Evolutionary conservation across 2,797 vertebrate species (phyloP).

Genomic region (Halcyon chelicuti): DNA sequence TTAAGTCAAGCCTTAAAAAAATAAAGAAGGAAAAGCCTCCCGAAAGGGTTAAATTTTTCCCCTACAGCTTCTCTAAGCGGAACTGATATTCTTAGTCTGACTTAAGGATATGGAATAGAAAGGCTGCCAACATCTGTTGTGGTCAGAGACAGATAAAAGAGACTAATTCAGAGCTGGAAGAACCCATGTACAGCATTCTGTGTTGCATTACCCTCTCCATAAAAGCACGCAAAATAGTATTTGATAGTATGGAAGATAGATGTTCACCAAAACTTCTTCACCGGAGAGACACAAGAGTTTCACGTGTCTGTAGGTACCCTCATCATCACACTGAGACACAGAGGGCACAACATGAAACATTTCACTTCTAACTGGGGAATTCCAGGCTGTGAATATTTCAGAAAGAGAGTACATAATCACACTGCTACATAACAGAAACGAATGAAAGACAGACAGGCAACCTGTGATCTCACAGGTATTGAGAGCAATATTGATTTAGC

Average conservation of each 20-base stretch:
- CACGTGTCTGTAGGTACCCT: background rate
- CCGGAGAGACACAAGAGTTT: background rate
- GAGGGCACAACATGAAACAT: background rate
- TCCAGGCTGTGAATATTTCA: background rate
- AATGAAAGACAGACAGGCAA: background rate
- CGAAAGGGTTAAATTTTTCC: slow-evolving; percentile 76
- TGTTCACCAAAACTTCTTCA: slow-evolving; percentile 14
- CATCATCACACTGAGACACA: background rate
- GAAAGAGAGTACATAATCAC: background rate
- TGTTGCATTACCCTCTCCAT: slow-evolving; percentile 71
- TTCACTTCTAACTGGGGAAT: background rate
- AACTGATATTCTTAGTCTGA: slow-evolving; percentile 81
- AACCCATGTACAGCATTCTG: slow-evolving; percentile 74
- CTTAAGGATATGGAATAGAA: slow-evolving; percentile 79
- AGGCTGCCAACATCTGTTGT: slow-evolving; percentile 83
- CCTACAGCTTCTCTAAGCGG: slow-evolving; percentile 75
- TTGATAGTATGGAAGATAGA: slow-evolving; percentile 33
- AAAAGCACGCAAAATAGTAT: background rate
- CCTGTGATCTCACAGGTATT: background rate
- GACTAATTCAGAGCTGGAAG: slow-evolving; percentile 78
- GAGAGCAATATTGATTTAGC: background rate
- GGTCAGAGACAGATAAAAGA: slow-evolving; percentile 83
- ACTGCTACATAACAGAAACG: accelerated
- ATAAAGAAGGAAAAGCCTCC: slow-evolving; percentile 4
- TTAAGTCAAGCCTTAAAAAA: background rate